phyloP scores from a whole-genome alignment of 2,888 invertebrate genomes.

The Laspeyria flexula region DNA sequence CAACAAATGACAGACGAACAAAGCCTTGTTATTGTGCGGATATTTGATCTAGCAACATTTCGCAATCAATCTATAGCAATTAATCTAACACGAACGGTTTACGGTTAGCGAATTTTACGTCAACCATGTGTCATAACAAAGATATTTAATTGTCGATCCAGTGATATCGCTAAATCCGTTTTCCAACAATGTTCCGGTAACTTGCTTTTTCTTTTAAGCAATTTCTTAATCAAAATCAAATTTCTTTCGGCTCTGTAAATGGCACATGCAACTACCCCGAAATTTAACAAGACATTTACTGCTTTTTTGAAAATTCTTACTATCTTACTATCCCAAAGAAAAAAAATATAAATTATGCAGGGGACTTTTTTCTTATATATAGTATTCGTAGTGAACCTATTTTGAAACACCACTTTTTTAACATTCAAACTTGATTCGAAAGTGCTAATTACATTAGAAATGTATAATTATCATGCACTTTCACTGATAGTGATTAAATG shows the following conservation, averaged over 20 bases:
- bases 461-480: neutral
- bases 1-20: slow-evolving; percentile 34
- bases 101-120: slow-evolving; percentile 35
- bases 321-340: too few relatives aligned
- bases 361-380: too few relatives aligned
- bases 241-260: too few relatives aligned
- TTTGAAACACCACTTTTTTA: too few relatives aligned
- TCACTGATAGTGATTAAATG: slow-evolving; percentile 2
- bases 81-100: slow-evolving; percentile 24
- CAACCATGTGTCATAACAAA: slow-evolving; percentile 16
- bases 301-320: too few relatives aligned
- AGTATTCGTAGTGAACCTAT: too few relatives aligned
- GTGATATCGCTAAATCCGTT: slow-evolving; percentile 14
- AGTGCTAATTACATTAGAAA: neutral
- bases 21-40: slow-evolving; percentile 28
- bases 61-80: slow-evolving; percentile 34
- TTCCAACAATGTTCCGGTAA: slow-evolving; percentile 4
- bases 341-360: too few relatives aligned
- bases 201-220: too few relatives aligned
- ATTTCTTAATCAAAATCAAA: too few relatives aligned
- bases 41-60: slow-evolving; percentile 16
- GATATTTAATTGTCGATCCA: slow-evolving; percentile 11
- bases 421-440: slow-evolving; percentile 2
- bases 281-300: too few relatives aligned
- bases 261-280: too few relatives aligned